These are phyloP conservation scores for Melanotaenia boesemani DNA, from an alignment of 2,797 vertebrate species.

Conservation along the genomic window DNA sequence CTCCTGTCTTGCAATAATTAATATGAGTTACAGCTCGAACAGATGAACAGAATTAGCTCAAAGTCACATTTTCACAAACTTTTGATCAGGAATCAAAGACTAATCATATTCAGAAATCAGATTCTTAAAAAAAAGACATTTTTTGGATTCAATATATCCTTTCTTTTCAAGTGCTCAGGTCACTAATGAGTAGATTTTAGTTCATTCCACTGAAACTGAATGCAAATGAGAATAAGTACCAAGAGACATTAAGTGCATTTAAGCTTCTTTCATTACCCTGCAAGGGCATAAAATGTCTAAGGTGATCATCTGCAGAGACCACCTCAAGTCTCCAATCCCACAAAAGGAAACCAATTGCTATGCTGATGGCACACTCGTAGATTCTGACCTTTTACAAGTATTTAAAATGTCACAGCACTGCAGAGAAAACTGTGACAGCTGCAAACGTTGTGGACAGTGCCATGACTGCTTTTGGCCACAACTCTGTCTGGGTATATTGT, in stretches of 20 bases:
- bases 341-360: constrained; percentile 37
- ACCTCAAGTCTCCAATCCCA: constrained; percentile 13
- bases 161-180: constrained; percentile 66
- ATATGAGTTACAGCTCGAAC: constrained; percentile 64
- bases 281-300: neutral
- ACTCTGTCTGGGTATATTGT: constrained; percentile 38
- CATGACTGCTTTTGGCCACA: constrained; percentile 31
- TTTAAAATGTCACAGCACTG: constrained; percentile 66
- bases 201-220: constrained; percentile 22
- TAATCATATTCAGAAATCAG: constrained; percentile 4
- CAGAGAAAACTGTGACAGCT: constrained; percentile 46
- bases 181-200: constrained; percentile 29
- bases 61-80: constrained; percentile 49
- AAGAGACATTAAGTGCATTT: constrained; percentile 61
- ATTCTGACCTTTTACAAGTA: constrained; percentile 64
- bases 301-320: constrained; percentile 22
- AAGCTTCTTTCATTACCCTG: constrained; percentile 21
- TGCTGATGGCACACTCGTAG: constrained; percentile 29
- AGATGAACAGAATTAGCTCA: constrained; percentile 55
- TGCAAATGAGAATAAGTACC: constrained; percentile 48
- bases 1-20: constrained; percentile 74
- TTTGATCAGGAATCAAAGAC: constrained; percentile 37
- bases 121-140: constrained; percentile 19
- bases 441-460: constrained; percentile 39
- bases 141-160: constrained; percentile 23